Conservation (phyloP, 1,140 invertebrate genomes). For the Orchesella cincta region DNA sequence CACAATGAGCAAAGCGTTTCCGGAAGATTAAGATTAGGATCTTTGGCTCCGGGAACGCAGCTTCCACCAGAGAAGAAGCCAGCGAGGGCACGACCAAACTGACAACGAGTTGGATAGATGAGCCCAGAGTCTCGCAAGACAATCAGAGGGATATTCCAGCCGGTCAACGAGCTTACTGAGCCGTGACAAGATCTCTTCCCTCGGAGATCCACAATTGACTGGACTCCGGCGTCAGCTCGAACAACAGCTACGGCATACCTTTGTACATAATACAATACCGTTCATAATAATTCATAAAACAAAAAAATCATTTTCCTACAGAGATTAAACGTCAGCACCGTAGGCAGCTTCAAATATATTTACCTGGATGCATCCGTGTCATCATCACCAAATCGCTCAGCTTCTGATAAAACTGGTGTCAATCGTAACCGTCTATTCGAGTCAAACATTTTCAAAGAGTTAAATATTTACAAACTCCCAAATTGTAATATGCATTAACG, state of each 20-base stretch:
- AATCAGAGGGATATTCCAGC: slow-evolving; percentile 50
- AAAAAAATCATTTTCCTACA: no score
- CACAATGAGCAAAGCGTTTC: slow-evolving; percentile 48
- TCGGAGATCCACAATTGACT: slow-evolving; percentile 45
- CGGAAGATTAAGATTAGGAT: slow-evolving; percentile 41
- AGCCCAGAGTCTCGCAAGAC: slow-evolving; percentile 43
- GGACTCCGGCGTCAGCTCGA: slow-evolving; percentile 48
- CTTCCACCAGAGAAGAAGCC: slow-evolving; percentile 44
- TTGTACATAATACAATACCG: no score
- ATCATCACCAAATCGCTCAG: slow-evolving; percentile 50
- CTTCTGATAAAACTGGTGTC: slow-evolving; percentile 48
- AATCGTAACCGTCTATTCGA: slow-evolving; percentile 41
- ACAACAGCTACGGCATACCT: slow-evolving; percentile 45
- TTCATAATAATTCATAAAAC: no score
- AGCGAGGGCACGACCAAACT: slow-evolving; percentile 46
- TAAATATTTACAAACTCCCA: not conserved
- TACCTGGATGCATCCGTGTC: slow-evolving; percentile 47
- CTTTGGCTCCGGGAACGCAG: slow-evolving; percentile 40
- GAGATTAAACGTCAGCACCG: no score
- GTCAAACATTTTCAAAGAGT: slow-evolving; percentile 3
- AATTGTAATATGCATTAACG: not conserved
- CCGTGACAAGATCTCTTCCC: slow-evolving; percentile 50
- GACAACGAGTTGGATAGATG: slow-evolving; percentile 43
- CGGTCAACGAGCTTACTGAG: slow-evolving; percentile 42
- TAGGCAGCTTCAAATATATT: no score